Conservation (phyloP, 2,113 vertebrate species). For the Symphodus melops region DNA sequence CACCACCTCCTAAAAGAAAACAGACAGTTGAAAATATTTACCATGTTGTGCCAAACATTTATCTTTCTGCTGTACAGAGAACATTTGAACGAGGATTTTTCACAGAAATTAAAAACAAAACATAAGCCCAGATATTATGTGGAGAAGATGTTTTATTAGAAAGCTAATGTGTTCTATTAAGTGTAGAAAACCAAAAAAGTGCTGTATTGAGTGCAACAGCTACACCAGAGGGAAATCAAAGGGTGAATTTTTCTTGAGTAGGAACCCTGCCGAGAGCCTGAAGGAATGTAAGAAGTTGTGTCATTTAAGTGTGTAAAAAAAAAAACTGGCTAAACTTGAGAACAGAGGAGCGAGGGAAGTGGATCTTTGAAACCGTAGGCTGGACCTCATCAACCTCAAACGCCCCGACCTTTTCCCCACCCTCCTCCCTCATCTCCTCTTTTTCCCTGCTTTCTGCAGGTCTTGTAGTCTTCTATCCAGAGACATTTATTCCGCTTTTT, state of each 20-base stretch:
- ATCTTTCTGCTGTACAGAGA: too few relatives aligned
- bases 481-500: slow-evolving; percentile 58
- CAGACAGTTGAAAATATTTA: too few relatives aligned
- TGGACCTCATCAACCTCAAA: slow-evolving; percentile 24
- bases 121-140: not conserved
- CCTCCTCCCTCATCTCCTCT: not conserved
- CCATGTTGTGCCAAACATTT: too few relatives aligned
- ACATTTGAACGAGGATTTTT: too few relatives aligned
- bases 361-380: not conserved
- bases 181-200: not conserved
- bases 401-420: not conserved
- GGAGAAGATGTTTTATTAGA: too few relatives aligned
- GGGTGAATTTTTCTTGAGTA: slow-evolving; percentile 47
- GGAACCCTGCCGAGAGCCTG: slow-evolving; percentile 26
- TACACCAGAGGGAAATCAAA: not conserved
- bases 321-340: slow-evolving; percentile 47
- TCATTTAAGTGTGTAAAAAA: slow-evolving; percentile 11
- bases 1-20: not conserved
- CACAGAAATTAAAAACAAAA: too few relatives aligned
- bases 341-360: slow-evolving; percentile 26
- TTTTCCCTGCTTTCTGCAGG: slow-evolving; percentile 31
- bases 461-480: slow-evolving; percentile 69
- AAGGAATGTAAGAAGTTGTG: slow-evolving; percentile 19
- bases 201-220: not conserved
- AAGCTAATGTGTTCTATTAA: not conserved